Evolutionary conservation across 1,140 invertebrate species (phyloP).

Genomic region (Drosophila auraria): DNA sequence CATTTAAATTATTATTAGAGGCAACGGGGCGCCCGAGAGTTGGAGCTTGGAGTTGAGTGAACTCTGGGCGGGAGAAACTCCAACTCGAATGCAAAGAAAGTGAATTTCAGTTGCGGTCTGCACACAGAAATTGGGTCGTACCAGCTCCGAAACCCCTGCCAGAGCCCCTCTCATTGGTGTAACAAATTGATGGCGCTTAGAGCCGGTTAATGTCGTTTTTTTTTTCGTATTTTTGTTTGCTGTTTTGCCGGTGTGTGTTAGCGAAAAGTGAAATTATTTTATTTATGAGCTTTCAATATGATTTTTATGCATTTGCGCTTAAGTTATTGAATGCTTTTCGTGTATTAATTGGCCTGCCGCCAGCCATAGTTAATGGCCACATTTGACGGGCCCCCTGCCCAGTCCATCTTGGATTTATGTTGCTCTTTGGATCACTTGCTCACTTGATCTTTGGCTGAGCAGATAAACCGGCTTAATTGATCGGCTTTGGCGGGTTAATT

Average conservation of each 20-base stretch:
- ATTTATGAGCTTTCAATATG: conserved; percentile 54
- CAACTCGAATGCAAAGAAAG: conserved; percentile 71
- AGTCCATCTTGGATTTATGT: background rate
- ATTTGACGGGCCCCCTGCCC: background rate
- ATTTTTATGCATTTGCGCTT: conserved; percentile 55
- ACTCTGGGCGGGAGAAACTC: conserved; percentile 63
- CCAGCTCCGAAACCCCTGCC: background rate
- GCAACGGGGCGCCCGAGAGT: background rate
- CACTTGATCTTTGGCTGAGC: background rate
- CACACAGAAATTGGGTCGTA: conserved; percentile 65
- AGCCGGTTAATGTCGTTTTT: conserved; percentile 42
- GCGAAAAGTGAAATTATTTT: conserved; percentile 57
- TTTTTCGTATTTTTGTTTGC: conserved; percentile 1
- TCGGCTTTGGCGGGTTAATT: background rate
- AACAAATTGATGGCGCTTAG: conserved; percentile 66
- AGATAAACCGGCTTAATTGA: background rate
- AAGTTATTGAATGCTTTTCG: conserved; percentile 46
- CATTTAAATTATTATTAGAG: conserved; percentile 69
- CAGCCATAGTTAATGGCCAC: conserved; percentile 21
- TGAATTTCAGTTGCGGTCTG: conserved; percentile 66
- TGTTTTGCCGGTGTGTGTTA: conserved; percentile 3
- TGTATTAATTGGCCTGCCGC: conserved; percentile 30
- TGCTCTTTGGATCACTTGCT: background rate
- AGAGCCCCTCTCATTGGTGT: conserved; percentile 27
- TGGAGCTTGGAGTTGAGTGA: conserved; percentile 57